Evolutionary conservation across 2,113 vertebrate species (phyloP), one percentile per base, ranked within the genome.

Genomic region (Chrysochloris asiatica): DNA sequence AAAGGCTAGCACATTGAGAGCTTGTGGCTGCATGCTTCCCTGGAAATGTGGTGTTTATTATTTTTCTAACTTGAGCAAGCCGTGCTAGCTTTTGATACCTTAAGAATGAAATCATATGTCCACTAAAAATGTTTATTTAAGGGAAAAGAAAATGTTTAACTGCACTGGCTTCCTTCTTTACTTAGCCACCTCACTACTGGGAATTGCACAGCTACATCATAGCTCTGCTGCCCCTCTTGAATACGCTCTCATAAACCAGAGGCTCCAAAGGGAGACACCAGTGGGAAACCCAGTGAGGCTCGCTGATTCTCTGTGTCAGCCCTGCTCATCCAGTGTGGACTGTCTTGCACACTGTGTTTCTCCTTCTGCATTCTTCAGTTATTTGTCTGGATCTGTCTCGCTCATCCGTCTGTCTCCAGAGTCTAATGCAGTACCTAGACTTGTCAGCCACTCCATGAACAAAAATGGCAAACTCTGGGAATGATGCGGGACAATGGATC

Each of bases 11-110:
- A 61, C 41, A 28, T 52, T 65, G 47, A 93, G 52, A 85, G n/a
- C 41, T 86, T 47, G 81, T 56, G 22, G 79, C 54, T 52, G 26
- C 63, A 65, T 17, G 17, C n/a, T 28, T 87, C 56, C 52, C 78
- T 88, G 63, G 50, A 72, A 21, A 65, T 79, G 50, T 71, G 73
- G 38, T 88, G 50, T n/a, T 95, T 81, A 89, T 82, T 93, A 91
- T 88, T 95, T 92, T 93, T 81, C 90, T 86, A 83, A 91, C 85
- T 86, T 88, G 71, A 90, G 45, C 22, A 86, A 95, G 90, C 50
- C 26, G 65, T 45, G 48, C 69, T 83, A 87, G 47, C n/a, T 93
- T 75, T 90, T 85, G 83, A 72, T 56, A 81, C 22, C n/a, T 88
- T 69, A 77, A 83, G 83, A 92, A 77, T n/a, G 59, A 94, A 93